phyloP scores from a whole-genome alignment of 2,888 invertebrate species.

The Nysson spinosus region DNA sequence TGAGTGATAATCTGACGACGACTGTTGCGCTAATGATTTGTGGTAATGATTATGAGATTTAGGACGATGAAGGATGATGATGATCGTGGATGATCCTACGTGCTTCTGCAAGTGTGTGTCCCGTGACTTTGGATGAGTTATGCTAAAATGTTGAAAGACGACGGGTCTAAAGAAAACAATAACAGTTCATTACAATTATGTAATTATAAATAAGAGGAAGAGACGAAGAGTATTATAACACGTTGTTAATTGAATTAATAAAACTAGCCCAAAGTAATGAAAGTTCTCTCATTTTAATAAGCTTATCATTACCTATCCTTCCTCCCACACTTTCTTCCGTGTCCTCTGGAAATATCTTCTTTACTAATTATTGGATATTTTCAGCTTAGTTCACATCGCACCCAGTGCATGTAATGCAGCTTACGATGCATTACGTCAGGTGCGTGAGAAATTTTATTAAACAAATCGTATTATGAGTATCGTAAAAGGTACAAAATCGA shows the following conservation, averaged over 20 bases:
- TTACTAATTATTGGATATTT: too few species aligned
- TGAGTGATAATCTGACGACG: constrained; percentile 64
- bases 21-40: constrained; percentile 59
- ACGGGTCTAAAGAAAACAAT: constrained; percentile 76
- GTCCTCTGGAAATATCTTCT: too few species aligned
- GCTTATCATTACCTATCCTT: too few species aligned
- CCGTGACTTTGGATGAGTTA: constrained; percentile 68
- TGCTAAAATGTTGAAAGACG: constrained; percentile 72
- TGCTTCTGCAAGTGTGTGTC: constrained; percentile 68
- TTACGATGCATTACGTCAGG: too few species aligned
- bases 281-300: constrained; percentile 4
- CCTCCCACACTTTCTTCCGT: too few species aligned
- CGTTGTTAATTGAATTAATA: constrained; percentile 78
- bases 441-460: too few species aligned
- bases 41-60: constrained; percentile 29
- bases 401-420: too few species aligned
- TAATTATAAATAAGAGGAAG: constrained; percentile 76
- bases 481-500: too few species aligned
- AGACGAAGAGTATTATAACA: constrained; percentile 77
- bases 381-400: too few species aligned
- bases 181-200: constrained; percentile 69
- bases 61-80: constrained; percentile 26
- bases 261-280: constrained; percentile 76
- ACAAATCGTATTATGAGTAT: too few species aligned
- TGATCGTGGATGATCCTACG: constrained; percentile 57